A percentile compares a stretch with the other conserved stretches of the same genome.
phyloP scores from a whole-genome alignment of 2,797 vertebrate species.

The Ctenopoma kingsleyae region DNA sequence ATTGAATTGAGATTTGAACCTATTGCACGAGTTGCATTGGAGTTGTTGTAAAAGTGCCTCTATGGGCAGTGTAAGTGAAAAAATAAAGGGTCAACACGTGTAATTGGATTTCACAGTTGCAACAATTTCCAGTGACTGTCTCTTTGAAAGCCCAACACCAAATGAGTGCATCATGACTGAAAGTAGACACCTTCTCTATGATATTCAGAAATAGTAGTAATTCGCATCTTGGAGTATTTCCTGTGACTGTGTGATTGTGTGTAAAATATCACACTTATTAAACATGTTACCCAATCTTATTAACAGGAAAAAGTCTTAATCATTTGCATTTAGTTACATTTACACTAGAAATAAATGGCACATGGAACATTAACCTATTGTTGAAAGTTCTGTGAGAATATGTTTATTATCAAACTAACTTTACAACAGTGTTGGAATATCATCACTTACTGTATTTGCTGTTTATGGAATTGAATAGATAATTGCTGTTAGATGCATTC shows the following conservation, averaged over 20 bases:
- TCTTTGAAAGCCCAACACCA: slow-evolving; percentile 54
- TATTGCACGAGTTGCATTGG: slow-evolving; percentile 25
- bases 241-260: background rate
- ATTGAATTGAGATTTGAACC: slow-evolving; percentile 61
- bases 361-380: background rate
- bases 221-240: background rate
- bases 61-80: slow-evolving; percentile 55
- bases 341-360: background rate
- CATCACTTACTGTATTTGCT: slow-evolving; percentile 27
- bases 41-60: slow-evolving; percentile 55
- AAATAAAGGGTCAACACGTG: slow-evolving; percentile 69
- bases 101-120: slow-evolving; percentile 79
- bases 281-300: background rate
- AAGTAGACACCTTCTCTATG: slow-evolving; percentile 33
- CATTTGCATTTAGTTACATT: slow-evolving; percentile 7
- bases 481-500: slow-evolving; percentile 63
- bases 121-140: slow-evolving; percentile 67
- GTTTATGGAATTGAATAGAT: slow-evolving; percentile 49
- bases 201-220: slow-evolving; percentile 14
- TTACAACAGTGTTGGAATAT: slow-evolving; percentile 1
- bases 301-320: slow-evolving; percentile 11
- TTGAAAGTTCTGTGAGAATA: slow-evolving; percentile 3
- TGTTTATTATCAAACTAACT: slow-evolving; percentile 11
- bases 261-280: slow-evolving; percentile 25
- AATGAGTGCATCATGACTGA: slow-evolving; percentile 52